Conservation (phyloP, 2,797 vertebrate species). For the Enteromius fasciolatus region DNA sequence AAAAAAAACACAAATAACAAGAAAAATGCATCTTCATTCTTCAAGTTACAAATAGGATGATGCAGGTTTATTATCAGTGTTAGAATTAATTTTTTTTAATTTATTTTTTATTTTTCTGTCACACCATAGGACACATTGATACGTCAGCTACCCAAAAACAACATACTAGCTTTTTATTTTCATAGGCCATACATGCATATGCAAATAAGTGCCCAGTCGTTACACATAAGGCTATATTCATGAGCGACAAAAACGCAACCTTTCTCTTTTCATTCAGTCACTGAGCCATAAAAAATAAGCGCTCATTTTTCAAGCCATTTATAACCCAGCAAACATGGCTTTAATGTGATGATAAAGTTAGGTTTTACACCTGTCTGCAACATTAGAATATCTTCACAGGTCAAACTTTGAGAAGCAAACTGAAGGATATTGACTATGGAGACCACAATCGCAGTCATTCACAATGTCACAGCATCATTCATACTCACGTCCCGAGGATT, state of each 20-base stretch:
- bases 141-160: neutral
- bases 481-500: conserved; percentile 83
- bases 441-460: neutral
- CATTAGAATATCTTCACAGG: neutral
- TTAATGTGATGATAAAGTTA: neutral
- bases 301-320: neutral
- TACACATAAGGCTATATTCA: neutral
- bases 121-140: too few relatives aligned
- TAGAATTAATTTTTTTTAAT: too few relatives aligned
- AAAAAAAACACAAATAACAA: too few relatives aligned
- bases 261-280: neutral
- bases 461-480: neutral
- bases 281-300: neutral
- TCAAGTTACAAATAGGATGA: too few relatives aligned
- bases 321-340: neutral
- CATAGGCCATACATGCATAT: neutral
- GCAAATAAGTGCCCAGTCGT: neutral
- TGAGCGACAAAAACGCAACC: neutral
- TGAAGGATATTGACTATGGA: neutral
- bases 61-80: too few relatives aligned
- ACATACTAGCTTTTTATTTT: neutral
- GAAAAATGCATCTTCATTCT: too few relatives aligned
- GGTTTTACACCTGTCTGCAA: neutral
- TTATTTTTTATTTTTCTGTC: too few relatives aligned
- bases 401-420: conserved; percentile 37